These are phyloP conservation scores for Tricholauxania praeusta DNA, from an alignment of 2,888 invertebrate species.

Conservation along the genomic window DNA sequence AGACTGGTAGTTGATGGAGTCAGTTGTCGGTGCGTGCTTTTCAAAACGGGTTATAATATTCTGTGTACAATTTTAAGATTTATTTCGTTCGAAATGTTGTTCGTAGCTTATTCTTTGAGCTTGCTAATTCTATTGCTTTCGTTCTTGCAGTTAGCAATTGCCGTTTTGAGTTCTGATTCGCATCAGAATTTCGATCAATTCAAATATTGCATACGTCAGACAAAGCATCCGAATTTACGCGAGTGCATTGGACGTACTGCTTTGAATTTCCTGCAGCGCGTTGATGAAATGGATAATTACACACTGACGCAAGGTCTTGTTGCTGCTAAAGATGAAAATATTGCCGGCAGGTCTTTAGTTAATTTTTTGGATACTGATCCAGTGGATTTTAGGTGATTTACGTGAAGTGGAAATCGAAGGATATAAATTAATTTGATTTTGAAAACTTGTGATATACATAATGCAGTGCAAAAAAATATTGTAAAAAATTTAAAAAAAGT, in stretches of 20 bases:
- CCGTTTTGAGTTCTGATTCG: constrained; percentile 43
- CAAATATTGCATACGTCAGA: constrained; percentile 67
- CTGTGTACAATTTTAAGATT: neutral
- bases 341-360: constrained; percentile 75
- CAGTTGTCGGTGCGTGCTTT: constrained; percentile 27
- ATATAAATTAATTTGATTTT: neutral
- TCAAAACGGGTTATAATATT: neutral
- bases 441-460: neutral
- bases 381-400: constrained; percentile 74
- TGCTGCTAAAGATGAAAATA: constrained; percentile 74
- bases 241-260: constrained; percentile 81
- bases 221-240: constrained; percentile 69
- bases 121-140: constrained; percentile 1
- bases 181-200: constrained; percentile 54
- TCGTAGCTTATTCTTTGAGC: neutral
- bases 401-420: neutral
- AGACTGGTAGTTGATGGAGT: neutral
- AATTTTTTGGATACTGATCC: constrained; percentile 81
- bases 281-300: constrained; percentile 76
- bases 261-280: constrained; percentile 74
- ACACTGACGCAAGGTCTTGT: constrained; percentile 76
- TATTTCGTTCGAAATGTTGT: constrained; percentile 4
- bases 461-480: no score
- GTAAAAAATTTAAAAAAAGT: no score
- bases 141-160: neutral